Conservation (phyloP, 1,140 invertebrate species). For the Heliconius nattereri region DNA sequence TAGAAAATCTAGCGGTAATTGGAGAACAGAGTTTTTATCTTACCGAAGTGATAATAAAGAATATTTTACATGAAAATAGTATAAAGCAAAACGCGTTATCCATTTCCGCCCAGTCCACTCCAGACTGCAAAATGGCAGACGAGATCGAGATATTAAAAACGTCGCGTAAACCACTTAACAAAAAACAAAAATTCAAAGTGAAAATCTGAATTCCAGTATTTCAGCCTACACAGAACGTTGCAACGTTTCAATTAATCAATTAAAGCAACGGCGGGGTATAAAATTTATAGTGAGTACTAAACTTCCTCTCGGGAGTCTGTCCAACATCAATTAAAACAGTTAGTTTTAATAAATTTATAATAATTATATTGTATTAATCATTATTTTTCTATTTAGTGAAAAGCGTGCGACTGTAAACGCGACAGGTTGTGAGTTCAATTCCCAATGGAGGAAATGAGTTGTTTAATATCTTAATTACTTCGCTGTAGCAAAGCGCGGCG, state of each 20-base stretch:
- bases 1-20: no score
- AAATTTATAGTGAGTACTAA: not conserved
- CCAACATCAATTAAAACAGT: no score
- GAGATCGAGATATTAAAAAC: conserved; percentile 10
- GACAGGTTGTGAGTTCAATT: no score
- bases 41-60: not conserved
- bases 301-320: no score
- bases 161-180: conserved; percentile 12
- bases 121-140: conserved; percentile 3
- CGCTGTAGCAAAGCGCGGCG: no score
- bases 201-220: conserved; percentile 6
- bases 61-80: not conserved
- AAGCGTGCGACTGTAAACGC: no score
- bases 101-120: not conserved
- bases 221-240: not conserved
- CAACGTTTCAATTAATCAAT: conserved; percentile 14
- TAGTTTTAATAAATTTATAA: not conserved
- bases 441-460: no score
- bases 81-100: not conserved
- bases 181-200: not conserved
- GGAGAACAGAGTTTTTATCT: no score
- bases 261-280: not conserved
- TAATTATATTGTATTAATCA: no score
- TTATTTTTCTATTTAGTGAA: no score
- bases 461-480: no score